Conservation (phyloP, 2,113 vertebrate genomes). For the Ariopsis seemanni region DNA sequence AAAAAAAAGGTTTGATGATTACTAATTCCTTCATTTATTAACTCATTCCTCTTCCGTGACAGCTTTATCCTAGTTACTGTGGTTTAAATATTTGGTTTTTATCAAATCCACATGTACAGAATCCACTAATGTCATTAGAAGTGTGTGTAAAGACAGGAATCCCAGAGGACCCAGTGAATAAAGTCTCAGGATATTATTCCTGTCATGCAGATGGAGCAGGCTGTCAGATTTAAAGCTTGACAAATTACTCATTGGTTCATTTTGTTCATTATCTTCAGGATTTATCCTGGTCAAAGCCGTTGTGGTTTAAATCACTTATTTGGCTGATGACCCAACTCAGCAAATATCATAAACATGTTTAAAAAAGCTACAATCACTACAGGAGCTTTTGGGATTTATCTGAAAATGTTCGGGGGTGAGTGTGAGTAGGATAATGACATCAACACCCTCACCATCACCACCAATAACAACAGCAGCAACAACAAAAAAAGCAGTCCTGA, state of each 20-base stretch:
- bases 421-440: no score
- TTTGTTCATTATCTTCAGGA: background rate
- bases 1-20: background rate
- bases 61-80: background rate
- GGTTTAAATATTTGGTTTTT: background rate
- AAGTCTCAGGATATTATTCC: background rate
- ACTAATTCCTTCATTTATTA: background rate
- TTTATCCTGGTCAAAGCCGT: no score
- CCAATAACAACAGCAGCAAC: background rate
- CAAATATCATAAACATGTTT: background rate
- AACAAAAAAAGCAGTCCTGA: background rate
- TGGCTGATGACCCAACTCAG: background rate
- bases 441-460: no score
- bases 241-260: background rate
- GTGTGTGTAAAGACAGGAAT: background rate
- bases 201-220: background rate
- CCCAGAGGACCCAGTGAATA: background rate
- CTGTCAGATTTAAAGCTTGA: background rate
- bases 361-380: background rate
- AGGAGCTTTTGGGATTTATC: background rate
- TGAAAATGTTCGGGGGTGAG: background rate
- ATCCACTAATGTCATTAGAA: no score
- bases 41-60: background rate
- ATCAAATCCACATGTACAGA: background rate
- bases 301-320: background rate